Percentiles rank a stretch among this genome's conserved stretches.
phyloP scores from a whole-genome alignment of 2,113 vertebrate genomes.

The Equus quagga region DNA sequence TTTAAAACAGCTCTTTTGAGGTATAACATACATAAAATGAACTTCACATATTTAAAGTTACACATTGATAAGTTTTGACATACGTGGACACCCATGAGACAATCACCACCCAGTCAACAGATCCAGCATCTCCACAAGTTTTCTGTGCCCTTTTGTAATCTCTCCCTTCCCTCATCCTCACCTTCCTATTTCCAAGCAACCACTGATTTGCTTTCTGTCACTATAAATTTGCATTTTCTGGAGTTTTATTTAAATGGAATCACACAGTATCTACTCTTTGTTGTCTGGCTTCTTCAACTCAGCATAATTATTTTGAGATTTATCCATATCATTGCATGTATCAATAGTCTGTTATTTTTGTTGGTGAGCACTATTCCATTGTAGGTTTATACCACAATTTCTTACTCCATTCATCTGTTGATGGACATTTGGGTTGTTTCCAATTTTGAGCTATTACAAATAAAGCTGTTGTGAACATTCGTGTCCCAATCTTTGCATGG shows the following conservation, averaged over 20 bases:
- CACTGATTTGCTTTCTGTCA: not conserved
- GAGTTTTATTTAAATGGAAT: not conserved
- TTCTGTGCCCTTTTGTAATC: not conserved
- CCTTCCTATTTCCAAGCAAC: not conserved
- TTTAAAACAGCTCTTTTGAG: not conserved
- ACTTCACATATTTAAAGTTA: not conserved
- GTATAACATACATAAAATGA: not conserved
- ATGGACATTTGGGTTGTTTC: not conserved
- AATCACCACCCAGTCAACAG: not conserved
- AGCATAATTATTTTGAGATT: not conserved
- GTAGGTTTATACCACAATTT: not conserved
- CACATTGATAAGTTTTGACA: not conserved
- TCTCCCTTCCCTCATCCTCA: not conserved
- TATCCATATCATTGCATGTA: not conserved
- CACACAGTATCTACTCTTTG: not conserved
- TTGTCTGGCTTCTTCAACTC: not conserved
- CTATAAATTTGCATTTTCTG: not conserved
- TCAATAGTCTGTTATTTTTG: not conserved
- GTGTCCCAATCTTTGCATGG: not conserved
- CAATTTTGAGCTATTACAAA: not conserved
- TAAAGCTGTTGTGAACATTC: not conserved
- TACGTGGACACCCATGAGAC: not conserved
- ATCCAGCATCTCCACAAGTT: not conserved
- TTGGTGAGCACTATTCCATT: not conserved
- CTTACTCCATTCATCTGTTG: not conserved